A percentile compares a stretch with the other conserved stretches of the same genome.
Evolutionary conservation across 2,113 vertebrate genomes (phyloP).

Genomic region (Rissa tridactyla): DNA sequence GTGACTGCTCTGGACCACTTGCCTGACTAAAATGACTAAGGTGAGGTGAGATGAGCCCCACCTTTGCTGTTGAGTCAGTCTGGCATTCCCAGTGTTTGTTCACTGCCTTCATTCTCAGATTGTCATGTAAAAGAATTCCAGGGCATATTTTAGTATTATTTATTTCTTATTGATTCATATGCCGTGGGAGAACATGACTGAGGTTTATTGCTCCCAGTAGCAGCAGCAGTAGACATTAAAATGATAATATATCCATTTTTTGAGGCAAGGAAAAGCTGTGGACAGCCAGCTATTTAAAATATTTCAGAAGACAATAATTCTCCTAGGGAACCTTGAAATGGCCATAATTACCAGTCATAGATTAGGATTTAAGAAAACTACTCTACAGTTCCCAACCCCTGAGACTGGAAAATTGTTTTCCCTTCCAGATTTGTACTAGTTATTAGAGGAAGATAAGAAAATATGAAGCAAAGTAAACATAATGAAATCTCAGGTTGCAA

Average conservation of each 20-base stretch:
- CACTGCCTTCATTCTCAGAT: not conserved
- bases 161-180: slow-evolving; percentile 26
- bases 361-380: slow-evolving; percentile 28
- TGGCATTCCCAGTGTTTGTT: not conserved
- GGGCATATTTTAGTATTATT: not conserved
- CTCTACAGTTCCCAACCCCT: not conserved
- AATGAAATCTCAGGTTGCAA: slow-evolving; percentile 28
- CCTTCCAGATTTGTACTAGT: not conserved
- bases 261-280: slow-evolving; percentile 42
- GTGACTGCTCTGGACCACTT: not conserved
- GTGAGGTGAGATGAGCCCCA: not conserved
- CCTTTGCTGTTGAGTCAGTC: not conserved
- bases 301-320: slow-evolving; percentile 60
- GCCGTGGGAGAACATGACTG: not conserved
- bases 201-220: slow-evolving; percentile 44
- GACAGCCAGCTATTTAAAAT: slow-evolving; percentile 62
- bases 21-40: not conserved
- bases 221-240: slow-evolving; percentile 16
- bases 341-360: slow-evolving; percentile 8
- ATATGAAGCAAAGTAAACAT: slow-evolving; percentile 21
- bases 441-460: slow-evolving; percentile 38
- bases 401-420: slow-evolving; percentile 33
- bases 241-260: slow-evolving; percentile 54
- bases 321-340: slow-evolving; percentile 36
- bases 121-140: not conserved